Conservation (phyloP, 2,113 vertebrate species). For the Struthio camelus region DNA sequence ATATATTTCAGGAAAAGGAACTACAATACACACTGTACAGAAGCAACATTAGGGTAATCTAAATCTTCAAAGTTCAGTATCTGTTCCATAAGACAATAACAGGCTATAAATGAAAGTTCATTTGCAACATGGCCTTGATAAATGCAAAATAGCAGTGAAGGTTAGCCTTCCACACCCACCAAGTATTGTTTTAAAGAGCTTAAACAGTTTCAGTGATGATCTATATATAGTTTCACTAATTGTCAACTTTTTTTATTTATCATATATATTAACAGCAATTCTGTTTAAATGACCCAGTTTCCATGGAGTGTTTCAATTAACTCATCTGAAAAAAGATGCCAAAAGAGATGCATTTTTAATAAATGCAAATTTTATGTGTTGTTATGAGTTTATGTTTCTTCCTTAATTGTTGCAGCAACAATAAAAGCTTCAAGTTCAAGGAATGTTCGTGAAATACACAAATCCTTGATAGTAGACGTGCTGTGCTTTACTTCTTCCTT, state of each 20-base stretch:
- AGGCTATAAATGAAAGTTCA: neutral
- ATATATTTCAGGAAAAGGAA: neutral
- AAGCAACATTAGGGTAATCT: neutral
- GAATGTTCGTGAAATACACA: neutral
- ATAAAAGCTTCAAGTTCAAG: neutral
- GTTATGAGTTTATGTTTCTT: neutral
- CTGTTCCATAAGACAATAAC: neutral
- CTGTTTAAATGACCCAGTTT: conserved; percentile 52
- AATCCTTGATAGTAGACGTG: neutral
- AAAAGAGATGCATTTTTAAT: neutral
- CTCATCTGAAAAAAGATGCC: neutral
- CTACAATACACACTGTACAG: neutral
- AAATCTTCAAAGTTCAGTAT: neutral
- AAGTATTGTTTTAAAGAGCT: neutral
- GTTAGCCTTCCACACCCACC: neutral
- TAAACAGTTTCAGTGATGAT: neutral
- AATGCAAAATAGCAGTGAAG: neutral
- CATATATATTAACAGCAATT: conserved; percentile 47
- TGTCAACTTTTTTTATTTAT: conserved; percentile 40
- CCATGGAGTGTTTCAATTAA: conserved; percentile 25
- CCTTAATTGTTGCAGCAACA: neutral
- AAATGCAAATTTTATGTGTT: neutral
- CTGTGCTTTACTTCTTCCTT: neutral
- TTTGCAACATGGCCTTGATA: neutral
- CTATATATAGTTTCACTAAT: neutral